These are phyloP conservation scores for Acrocephalus arundinaceus DNA, from an alignment of 2,113 vertebrate species.

Conservation along the genomic window DNA sequence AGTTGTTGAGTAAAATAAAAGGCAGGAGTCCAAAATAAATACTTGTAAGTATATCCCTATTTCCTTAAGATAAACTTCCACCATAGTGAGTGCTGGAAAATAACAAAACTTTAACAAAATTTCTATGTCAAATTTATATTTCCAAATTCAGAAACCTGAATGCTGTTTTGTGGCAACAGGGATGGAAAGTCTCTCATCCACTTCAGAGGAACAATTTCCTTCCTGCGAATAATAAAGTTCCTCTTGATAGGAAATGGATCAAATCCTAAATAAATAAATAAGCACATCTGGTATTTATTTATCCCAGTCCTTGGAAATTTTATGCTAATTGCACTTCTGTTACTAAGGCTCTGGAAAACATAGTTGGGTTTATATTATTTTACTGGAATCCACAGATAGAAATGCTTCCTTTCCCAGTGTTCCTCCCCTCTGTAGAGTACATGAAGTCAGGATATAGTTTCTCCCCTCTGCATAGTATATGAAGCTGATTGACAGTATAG, in stretches of 20 bases:
- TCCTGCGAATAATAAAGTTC: constrained; percentile 9
- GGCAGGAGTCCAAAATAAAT: neutral
- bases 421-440: neutral
- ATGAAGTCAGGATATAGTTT: neutral
- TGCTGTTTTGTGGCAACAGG: neutral
- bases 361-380: neutral
- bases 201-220: neutral
- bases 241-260: neutral
- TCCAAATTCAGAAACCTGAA: neutral
- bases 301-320: constrained; percentile 1
- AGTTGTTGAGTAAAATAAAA: neutral
- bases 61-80: neutral
- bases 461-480: neutral
- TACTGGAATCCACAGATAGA: neutral
- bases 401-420: neutral
- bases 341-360: constrained; percentile 10
- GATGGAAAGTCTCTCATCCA: neutral
- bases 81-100: neutral
- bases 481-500: neutral
- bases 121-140: neutral
- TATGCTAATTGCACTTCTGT: constrained; percentile 22
- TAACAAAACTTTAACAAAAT: neutral
- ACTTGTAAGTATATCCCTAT: neutral
- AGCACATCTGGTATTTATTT: constrained; percentile 21
- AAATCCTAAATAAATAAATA: constrained; percentile 39